Evolutionary conservation across 2,888 invertebrate species (phyloP).

Genomic region (Charanyca ferruginea): DNA sequence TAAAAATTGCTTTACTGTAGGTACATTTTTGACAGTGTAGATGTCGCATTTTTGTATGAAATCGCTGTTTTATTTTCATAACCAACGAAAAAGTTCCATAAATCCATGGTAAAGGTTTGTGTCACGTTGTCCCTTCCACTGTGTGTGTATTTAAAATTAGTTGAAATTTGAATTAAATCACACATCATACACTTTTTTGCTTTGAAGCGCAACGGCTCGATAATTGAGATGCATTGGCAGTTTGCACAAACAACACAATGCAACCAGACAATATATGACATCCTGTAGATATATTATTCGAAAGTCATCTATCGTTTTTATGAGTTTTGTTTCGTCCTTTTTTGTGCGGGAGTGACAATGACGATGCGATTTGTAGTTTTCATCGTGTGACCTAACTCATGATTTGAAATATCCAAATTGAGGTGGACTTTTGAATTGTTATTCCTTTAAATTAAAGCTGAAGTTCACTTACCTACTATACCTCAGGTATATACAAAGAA

Average conservation of each 20-base stretch:
- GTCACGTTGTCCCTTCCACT: too few relatives aligned
- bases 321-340: conserved; percentile 28
- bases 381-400: too few relatives aligned
- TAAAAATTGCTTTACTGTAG: too few relatives aligned
- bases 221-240: conserved; percentile 52
- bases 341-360: background rate
- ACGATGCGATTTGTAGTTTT: conserved; percentile 17
- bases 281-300: conserved; percentile 35
- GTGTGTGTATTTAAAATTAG: background rate
- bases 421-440: background rate
- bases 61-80: too few relatives aligned
- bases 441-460: background rate
- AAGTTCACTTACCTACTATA: background rate
- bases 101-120: too few relatives aligned
- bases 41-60: too few relatives aligned
- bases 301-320: conserved; percentile 48
- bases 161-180: background rate
- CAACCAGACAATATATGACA: conserved; percentile 38
- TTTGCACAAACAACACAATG: conserved; percentile 39
- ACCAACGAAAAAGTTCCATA: too few relatives aligned
- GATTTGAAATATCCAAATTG: background rate
- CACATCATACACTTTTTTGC: conserved; percentile 1
- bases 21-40: too few relatives aligned
- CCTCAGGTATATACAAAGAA: too few relatives aligned
- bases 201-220: conserved; percentile 5